Evolutionary conservation across 2,888 invertebrate genomes (phyloP).

Genomic region (Heliconius cydno): DNA sequence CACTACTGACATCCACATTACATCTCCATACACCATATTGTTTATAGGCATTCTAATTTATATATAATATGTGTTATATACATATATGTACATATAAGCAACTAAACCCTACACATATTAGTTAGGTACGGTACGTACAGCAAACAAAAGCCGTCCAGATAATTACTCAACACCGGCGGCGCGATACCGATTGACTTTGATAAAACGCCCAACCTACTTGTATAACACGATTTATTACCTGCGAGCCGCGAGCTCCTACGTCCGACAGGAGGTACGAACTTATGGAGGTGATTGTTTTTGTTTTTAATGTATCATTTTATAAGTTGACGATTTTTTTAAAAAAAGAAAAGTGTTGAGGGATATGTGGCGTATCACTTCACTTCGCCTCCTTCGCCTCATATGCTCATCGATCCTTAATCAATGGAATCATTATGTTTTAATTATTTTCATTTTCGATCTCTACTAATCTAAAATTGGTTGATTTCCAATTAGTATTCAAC

Average conservation of each 20-base stretch:
- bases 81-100: neutral
- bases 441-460: no score
- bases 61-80: neutral
- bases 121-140: conserved; percentile 38
- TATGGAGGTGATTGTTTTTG: conserved; percentile 51
- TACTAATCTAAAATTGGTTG: no score
- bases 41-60: neutral
- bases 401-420: no score
- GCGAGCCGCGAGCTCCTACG: conserved; percentile 70
- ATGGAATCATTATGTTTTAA: no score
- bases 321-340: no score
- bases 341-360: no score
- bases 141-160: conserved; percentile 55
- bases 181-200: conserved; percentile 82
- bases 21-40: neutral
- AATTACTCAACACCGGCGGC: conserved; percentile 77
- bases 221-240: conserved; percentile 83
- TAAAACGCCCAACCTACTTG: conserved; percentile 83
- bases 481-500: no score
- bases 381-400: no score
- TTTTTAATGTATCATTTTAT: no score
- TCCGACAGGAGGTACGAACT: conserved; percentile 52
- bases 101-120: conserved; percentile 4
- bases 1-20: neutral
- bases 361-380: no score